These are phyloP conservation scores for Ochotona princeps DNA, from an alignment of 2,113 vertebrate genomes.

Conservation along the genomic window DNA sequence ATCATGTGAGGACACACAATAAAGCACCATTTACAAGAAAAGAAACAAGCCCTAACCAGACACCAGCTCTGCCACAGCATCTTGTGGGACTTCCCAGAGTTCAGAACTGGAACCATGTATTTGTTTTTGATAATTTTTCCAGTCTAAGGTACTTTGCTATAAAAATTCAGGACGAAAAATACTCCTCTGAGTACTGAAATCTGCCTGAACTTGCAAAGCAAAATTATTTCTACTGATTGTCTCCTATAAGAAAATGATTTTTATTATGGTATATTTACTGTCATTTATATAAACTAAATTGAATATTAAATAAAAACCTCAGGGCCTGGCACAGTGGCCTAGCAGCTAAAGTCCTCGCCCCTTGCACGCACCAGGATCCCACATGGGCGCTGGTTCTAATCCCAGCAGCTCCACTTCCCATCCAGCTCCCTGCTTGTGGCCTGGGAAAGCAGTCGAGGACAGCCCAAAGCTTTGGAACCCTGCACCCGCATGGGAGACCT, in stretches of 20 bases:
- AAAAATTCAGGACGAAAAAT: neutral
- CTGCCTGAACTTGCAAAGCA: slow-evolving; percentile 42
- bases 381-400: too few relatives aligned
- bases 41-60: neutral
- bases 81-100: neutral
- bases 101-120: neutral
- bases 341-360: too few relatives aligned
- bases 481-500: too few relatives aligned
- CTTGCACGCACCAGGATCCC: too few relatives aligned
- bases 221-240: slow-evolving; percentile 15
- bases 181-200: neutral
- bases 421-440: too few relatives aligned
- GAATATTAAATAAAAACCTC: slow-evolving; percentile 15
- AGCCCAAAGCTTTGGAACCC: too few relatives aligned
- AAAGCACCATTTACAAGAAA: neutral
- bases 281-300: neutral
- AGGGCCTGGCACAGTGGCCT: too few relatives aligned
- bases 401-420: too few relatives aligned
- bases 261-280: neutral
- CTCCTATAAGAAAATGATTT: neutral
- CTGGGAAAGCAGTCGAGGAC: too few relatives aligned
- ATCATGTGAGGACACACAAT: neutral
- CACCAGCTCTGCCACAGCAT: neutral
- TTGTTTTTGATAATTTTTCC: neutral
- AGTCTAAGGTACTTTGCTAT: neutral